Base-by-base conservation (phyloP, 2,888 invertebrate genomes). In the Tanypteryx hageni region DNA sequence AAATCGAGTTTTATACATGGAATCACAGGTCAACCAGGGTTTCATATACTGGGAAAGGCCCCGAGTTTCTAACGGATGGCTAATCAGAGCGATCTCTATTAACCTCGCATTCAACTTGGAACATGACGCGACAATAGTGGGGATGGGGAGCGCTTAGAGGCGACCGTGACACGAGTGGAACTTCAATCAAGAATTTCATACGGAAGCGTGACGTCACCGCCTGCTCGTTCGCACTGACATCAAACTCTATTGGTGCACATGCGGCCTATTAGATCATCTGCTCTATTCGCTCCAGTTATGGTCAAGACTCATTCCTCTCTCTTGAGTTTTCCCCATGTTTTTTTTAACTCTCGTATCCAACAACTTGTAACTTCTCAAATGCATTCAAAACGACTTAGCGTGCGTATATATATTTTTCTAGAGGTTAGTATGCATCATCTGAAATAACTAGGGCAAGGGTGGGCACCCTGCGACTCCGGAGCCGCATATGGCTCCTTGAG, bases 121-220 rank as follows among this genome's bases (percentile, higher is more conserved):
- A 27, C 76, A 76, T 76, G 76, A 76, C 27, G 27, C 76, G 76
- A 76, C 76, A 27, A 13, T 22, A 76, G 5, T 22, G 27, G 27
- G 27, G 18, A 59, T 11, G 27, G 22, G 27, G 76, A n/a, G n/a
- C 1, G 76, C n/a, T 14, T 22, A 76, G 27, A 22, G 27, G 13
- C 76, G 76, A 76, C 76, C 76, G 11, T 76, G 76, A 76, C 76
- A 76, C 22, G 22, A 22, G 27, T 27, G 76, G 22, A 76, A 4
- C 27, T 76, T 22, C 76, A 76, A 76, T 76, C 76, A 10, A 76
- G 76, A 76, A 76, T 76, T 76, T 27, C 76, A 76, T 27, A 76
- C 27, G 76, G 76, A 76, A 27, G 27, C 44, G 76, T 76, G 76
- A 76, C 27, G 76, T 76, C 76, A 76, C 27, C 10, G n/a, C 27